These are phyloP conservation scores for Trichopoda pennipes DNA, from an alignment of 2,888 invertebrate genomes.

Conservation along the genomic window DNA sequence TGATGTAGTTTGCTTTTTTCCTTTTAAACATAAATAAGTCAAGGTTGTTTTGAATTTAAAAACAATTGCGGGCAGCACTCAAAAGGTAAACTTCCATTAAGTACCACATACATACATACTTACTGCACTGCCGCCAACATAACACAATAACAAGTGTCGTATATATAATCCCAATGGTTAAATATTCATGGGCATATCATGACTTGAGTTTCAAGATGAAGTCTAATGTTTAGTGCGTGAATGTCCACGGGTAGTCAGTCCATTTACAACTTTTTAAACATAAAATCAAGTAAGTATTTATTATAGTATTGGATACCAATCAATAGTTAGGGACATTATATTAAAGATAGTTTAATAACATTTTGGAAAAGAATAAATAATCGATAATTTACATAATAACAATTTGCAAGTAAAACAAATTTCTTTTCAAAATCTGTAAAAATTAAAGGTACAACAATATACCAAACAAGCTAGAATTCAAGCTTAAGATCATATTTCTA, in stretches of 20 bases:
- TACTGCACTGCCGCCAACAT: conserved; percentile 48
- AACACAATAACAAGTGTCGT: conserved; percentile 57
- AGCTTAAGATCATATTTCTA: too few species aligned
- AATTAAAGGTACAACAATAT: too few species aligned
- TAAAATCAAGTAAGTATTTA: conserved; percentile 22
- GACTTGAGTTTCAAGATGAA: conserved; percentile 23
- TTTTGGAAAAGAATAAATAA: background rate
- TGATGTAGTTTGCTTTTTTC: conserved; percentile 6
- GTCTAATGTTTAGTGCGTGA: conserved; percentile 48
- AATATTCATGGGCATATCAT: conserved; percentile 38
- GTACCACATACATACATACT: background rate
- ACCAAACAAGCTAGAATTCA: too few species aligned
- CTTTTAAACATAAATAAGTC: conserved; percentile 52
- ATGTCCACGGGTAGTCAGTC: conserved; percentile 38
- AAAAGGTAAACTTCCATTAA: conserved; percentile 29
- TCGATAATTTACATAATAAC: too few species aligned
- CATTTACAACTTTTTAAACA: conserved; percentile 34
- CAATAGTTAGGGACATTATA: conserved; percentile 12
- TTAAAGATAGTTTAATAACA: background rate
- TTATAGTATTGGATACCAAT: background rate
- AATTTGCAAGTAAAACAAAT: too few species aligned
- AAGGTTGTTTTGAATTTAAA: conserved; percentile 44
- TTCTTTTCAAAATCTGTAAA: too few species aligned
- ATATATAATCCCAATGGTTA: conserved; percentile 39
- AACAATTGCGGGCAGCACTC: conserved; percentile 39